Evolutionary conservation across 1,140 invertebrate genomes (phyloP), one percentile per base, ranked within the genome.

Genomic region (Drosophila arawakana): DNA sequence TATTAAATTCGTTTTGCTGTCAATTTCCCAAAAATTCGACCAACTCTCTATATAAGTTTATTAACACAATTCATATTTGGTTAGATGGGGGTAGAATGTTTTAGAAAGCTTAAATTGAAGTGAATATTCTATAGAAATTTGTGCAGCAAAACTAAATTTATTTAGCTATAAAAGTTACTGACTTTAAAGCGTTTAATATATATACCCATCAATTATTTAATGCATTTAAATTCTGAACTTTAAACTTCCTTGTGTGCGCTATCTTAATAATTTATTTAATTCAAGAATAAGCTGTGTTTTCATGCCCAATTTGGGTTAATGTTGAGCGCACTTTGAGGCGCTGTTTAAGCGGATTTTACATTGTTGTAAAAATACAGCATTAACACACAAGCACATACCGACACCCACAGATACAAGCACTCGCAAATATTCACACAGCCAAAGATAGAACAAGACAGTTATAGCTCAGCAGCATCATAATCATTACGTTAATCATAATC

Each of bases 311-410:
- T 63, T 15, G 30, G 15, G 4, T 10, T 46, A 46, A 13, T 46
- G 9, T 30, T 44, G 11, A 62, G 52, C 30, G 1, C 46, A 50
- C 66, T 70, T 74, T 70, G 18, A 61, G 58, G 58, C 54, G 54
- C 25, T 39, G 44, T 41, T 30, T 63, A 74, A 62, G 67, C 67
- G 37, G 59, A 39, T 63, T 75, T 70, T 15, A 41, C 30, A 43
- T 58, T 63, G 50, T 58, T 44, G n/a, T 60, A 39, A 52, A 73
- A 39, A 52, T 46, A 52, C 18, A 39, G 44, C 55, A 73, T 35
- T 25, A 15, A 18, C 71, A 59, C 8, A 18, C 30, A 18, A 6
- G 1, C 30, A 59, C 57, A 58, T 15, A 37, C 34, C 18, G 18
- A 50, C 21, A 55, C 7, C 25, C 25, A 41, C 11, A 41, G 10